Base-by-base conservation (phyloP, 1,140 invertebrate genomes). In the Vollenhovia emeryi region DNA sequence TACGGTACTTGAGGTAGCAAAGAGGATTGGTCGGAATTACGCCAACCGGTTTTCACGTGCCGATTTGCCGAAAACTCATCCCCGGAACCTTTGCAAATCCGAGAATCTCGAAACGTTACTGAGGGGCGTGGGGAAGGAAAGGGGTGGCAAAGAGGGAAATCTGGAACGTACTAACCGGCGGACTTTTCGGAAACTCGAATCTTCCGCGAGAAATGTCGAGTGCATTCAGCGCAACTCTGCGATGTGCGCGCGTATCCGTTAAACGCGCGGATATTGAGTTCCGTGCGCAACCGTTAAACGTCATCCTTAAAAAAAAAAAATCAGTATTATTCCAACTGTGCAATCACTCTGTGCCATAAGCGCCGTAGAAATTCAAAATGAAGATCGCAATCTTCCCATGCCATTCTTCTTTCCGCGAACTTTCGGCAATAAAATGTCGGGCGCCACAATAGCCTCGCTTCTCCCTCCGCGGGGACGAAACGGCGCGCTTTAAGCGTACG, bases 401-500 rank as follows among this genome's bases (percentile, higher is more conserved):
- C 64, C 2, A 0, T n/a, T 33, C n/a, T 27, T 43, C 40, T 66
- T 71, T 30, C n/a, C 36, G 66, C 24, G 66, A 24, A 57, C 48
- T 55, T 73, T 73, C 5, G 50, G 43, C 18, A 57, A 59, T 71
- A 55, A 82, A 82, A 55, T 55, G 45, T 27, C 55, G 40, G 18
- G 45, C 60, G 40, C n/a, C 24, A 66, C 76, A 73, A 75, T 87
- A 87, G 24, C 21, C 80, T 62, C 60, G 76, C 30, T 80, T 76
- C 76, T 88, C 86, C 57, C 52, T 48, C 6, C 8, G 55, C 52
- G 71, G 50, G 64, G 73, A 71, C 76, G 57, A 69, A 64, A 82
- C 27, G 52, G 13, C 69, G 69, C 76, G 40, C 66, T 48, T 85
- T 69, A 74, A 71, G 83, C 64, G 87, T 73, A 88, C 84, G 87